Base-by-base conservation (phyloP, 2,888 invertebrate genomes). In the Sussaba pulchella region DNA sequence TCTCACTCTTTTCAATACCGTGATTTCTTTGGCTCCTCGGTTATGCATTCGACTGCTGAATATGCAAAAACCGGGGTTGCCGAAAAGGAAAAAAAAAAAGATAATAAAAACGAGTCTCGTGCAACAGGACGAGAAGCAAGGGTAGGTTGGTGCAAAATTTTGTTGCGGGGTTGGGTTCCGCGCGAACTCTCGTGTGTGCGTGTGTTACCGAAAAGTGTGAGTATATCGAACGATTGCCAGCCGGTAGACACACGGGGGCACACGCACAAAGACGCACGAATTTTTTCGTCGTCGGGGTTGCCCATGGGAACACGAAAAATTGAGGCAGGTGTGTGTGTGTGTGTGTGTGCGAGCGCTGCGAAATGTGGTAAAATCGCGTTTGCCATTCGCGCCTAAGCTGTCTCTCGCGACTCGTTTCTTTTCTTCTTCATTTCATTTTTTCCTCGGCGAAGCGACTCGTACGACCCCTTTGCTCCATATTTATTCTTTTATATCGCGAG, bases 251-350 rank as follows among this genome's bases (percentile, higher is more conserved):
- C n/a, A n/a, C n/a, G n/a, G n/a, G n/a, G n/a, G n/a, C n/a, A 31
- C 31, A 31, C 31, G 6, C 31, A 31, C 31, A 31, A 2, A 31
- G 4, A 31, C 31, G 2, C 31, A 6, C 47, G 57, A 81, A 81
- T 73, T 77, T 77, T 77, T 82, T n/a, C n/a, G n/a, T n/a, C n/a
- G n/a, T n/a, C n/a, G n/a, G n/a, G n/a, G 85, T 71, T 77, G 82
- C 31, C 31, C 85, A 86, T 81, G 82, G 81, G 86, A 85, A 87
- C 87, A 85, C 84, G 70, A 83, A 77, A 31, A 47, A 82, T 83
- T 66, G 79, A 84, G 83, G 84, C 84, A 79, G 83, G 85, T 83
- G 84, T 82, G 82, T 71, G 81, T 70, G 31, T 5, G 31, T 5
- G 6, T 31, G 6, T 31, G n/a, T 31, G 31, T 31, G n/a, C n/a